Conservation (phyloP, 2,113 vertebrate species). For the Zosterops borbonicus region DNA sequence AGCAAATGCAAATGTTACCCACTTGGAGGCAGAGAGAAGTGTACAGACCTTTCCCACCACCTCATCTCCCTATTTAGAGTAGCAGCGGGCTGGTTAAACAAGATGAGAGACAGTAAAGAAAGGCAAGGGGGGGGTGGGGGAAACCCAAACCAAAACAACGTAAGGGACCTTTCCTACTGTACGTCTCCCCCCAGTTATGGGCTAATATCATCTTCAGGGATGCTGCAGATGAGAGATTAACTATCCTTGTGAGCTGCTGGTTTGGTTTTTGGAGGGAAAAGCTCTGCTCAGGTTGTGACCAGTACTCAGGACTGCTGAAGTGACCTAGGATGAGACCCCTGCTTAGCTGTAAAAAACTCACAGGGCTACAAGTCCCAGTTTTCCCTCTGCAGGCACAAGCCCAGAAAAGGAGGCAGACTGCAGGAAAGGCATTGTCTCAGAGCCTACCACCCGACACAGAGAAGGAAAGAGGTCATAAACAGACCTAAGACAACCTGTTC, state of each 20-base stretch:
- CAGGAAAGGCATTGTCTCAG: background rate
- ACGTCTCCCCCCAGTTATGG: background rate
- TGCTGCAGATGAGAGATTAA: background rate
- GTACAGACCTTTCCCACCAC: background rate
- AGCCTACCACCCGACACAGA: background rate
- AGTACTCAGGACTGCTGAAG: background rate
- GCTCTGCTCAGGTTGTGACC: background rate
- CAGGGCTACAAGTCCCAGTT: background rate
- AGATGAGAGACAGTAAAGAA: background rate
- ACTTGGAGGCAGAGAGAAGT: background rate
- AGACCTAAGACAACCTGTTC: background rate
- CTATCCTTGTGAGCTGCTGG: background rate
- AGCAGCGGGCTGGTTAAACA: background rate
- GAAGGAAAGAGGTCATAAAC: background rate
- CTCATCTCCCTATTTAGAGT: background rate
- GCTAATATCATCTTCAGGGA: background rate
- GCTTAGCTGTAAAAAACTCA: background rate
- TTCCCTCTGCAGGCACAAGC: background rate
- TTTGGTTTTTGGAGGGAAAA: background rate
- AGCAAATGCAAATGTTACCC: background rate
- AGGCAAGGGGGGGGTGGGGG: rapidly evolving
- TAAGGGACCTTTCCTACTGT: background rate
- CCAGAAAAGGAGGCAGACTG: background rate
- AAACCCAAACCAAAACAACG: background rate
- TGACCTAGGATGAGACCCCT: background rate